Percentiles rank a stretch among this genome's conserved stretches.
Conservation (phyloP, 2,113 vertebrate species). For the Crotalus horridus region DNA sequence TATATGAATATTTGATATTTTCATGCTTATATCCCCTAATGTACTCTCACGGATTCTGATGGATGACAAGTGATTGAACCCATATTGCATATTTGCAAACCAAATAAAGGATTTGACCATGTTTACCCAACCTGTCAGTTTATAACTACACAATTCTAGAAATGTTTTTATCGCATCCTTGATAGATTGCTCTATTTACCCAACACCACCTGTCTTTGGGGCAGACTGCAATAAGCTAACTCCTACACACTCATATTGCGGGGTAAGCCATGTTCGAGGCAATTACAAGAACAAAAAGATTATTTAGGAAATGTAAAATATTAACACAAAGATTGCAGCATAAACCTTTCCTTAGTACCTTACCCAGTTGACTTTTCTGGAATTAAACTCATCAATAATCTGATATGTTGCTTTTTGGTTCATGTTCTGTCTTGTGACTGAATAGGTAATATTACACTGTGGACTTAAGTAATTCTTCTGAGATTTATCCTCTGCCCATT, state of each 20-base stretch:
- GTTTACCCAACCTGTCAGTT: background rate
- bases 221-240: background rate
- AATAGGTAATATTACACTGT: background rate
- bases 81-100: background rate
- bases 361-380: constrained; percentile 11
- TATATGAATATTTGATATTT: too few relatives aligned
- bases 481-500: background rate
- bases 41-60: background rate
- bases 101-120: background rate
- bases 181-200: background rate
- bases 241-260: background rate
- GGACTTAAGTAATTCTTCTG: background rate
- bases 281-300: background rate
- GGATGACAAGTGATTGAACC: background rate
- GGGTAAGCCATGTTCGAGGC: background rate
- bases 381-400: constrained; percentile 5
- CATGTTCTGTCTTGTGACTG: background rate
- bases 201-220: background rate
- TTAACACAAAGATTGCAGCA: background rate
- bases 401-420: background rate
- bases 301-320: background rate
- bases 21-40: background rate
- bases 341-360: fast-evolving
- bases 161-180: constrained; percentile 14
- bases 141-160: background rate